A percentile compares a stretch with the other conserved stretches of the same genome.
Conservation (phyloP, 2,113 vertebrate genomes). For the Sander lucioperca region DNA sequence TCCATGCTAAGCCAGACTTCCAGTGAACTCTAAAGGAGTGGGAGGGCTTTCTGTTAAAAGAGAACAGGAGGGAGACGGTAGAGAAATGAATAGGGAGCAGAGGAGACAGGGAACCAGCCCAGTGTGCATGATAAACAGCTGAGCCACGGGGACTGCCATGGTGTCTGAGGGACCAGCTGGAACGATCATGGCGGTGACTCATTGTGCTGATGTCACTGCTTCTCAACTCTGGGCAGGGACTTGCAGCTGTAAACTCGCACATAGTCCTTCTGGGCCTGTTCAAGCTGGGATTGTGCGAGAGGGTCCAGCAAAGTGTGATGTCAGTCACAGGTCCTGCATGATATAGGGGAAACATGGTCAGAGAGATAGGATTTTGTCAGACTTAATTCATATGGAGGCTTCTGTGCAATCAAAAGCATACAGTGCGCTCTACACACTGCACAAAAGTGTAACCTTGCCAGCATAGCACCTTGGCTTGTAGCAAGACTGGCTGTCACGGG, state of each 20-base stretch:
- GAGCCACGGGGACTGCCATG: conserved; percentile 22
- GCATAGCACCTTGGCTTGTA: conserved; percentile 10
- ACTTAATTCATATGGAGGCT: conserved; percentile 22
- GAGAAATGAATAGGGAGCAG: conserved; percentile 23
- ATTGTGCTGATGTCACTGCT: conserved; percentile 48
- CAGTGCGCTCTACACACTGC: neutral
- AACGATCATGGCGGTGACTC: conserved; percentile 59
- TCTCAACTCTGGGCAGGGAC: conserved; percentile 24
- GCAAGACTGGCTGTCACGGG: conserved; percentile 36
- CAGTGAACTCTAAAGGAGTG: conserved; percentile 27
- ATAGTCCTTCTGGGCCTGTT: conserved; percentile 45
- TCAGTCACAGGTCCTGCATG: conserved; percentile 22
- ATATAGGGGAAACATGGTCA: conserved; percentile 39
- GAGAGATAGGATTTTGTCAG: conserved; percentile 27
- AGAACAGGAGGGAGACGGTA: neutral
- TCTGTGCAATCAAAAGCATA: conserved; percentile 33
- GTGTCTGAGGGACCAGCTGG: conserved; percentile 53
- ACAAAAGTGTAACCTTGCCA: conserved; percentile 14
- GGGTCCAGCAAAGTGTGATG: conserved; percentile 10
- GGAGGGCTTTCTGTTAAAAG: conserved; percentile 18
- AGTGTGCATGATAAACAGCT: conserved; percentile 42
- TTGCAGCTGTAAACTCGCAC: conserved; percentile 53
- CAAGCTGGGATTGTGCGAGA: conserved; percentile 21
- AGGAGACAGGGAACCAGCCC: conserved; percentile 29
- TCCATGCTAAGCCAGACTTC: conserved; percentile 50